phyloP scores from a whole-genome alignment of 2,113 vertebrate genomes.

The Leptodactylus fuscus region DNA sequence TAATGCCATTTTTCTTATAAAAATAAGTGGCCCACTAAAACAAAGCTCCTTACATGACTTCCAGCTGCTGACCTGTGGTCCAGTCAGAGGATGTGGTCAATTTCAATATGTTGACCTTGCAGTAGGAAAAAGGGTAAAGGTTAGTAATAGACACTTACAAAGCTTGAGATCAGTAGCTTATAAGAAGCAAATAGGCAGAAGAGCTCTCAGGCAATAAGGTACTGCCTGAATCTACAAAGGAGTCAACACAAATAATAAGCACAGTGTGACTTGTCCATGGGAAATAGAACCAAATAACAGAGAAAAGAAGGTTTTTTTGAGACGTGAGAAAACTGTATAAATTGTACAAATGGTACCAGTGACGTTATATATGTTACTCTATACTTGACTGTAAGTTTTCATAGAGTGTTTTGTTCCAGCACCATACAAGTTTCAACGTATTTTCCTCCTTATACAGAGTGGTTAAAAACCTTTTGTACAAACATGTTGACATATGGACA shows the following conservation, averaged over 20 bases:
- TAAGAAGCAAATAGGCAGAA: conserved; percentile 32
- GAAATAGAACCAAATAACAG: too few species aligned
- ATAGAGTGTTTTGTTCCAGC: too few species aligned
- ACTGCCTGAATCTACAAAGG: conserved; percentile 60
- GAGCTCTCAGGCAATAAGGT: conserved; percentile 45
- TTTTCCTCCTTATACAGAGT: too few species aligned
- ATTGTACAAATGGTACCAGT: too few species aligned
- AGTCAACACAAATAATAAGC: background rate
- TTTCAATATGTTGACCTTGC: conserved; percentile 38
- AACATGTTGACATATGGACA: too few species aligned
- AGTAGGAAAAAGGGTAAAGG: conserved; percentile 32
- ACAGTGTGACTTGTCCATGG: background rate
- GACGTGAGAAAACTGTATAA: too few species aligned
- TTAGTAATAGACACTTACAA: conserved; percentile 48
- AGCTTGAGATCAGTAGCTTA: conserved; percentile 39
- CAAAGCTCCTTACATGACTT: conserved; percentile 29
- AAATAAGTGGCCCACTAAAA: background rate
- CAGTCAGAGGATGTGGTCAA: conserved; percentile 49
- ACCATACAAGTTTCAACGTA: too few species aligned
- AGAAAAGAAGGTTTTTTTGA: too few species aligned
- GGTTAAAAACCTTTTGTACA: too few species aligned
- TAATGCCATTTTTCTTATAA: too few species aligned
- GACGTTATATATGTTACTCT: too few species aligned
- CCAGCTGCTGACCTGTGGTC: conserved; percentile 28
- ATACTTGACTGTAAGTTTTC: too few species aligned